Evolutionary conservation across 2,797 vertebrate species (phyloP), one percentile per base, ranked within the genome.

Genomic region (Jordanella pulchra): DNA sequence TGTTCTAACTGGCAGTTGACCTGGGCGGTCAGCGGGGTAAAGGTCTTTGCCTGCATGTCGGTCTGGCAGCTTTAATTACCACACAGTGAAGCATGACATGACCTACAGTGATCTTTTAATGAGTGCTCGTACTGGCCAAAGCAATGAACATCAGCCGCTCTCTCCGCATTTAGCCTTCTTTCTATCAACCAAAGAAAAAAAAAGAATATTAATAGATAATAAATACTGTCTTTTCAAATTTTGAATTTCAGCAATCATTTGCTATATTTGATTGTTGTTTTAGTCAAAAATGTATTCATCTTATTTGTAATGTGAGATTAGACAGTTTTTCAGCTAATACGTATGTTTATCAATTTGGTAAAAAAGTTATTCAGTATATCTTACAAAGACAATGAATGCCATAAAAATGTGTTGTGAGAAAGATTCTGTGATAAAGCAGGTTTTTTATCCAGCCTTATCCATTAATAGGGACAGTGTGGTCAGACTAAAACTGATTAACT

Each of bases 1-100:
- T 94, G 89, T 94, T 94, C 92, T 96, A 96, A 97, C 96, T 96
- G 96, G 94, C 96, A 95, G 96, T 97, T 97, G 96, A 97, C 96
- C 97, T 96, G 95, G 93, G 95, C 74, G 77, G 96, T 96, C 96
- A 95, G 95, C 92, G 94, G 92, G 92, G 86, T 81, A 78, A 93
- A 95, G 96, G 96, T 96, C 95, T 95, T 10, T 93, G 95, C 94
- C 94, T 81, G 84, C 30, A 50, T 83, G 85, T 89, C 82, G 81
- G 79, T 90, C 93, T 94, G 96, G 94, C 95, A 91, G 94, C 80
- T 88, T 94, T 97, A 97, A 99, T 99, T 97, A 97, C 96, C 88
- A 84, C 94, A 95, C 96, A 89, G 93, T 95, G 96, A 96, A 96
- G 97, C 95, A 91, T 86, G 92, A 93, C 95, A 95, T 93, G 93